Conservation (phyloP, 2,113 vertebrate species). For the Bujurquina vittata region DNA sequence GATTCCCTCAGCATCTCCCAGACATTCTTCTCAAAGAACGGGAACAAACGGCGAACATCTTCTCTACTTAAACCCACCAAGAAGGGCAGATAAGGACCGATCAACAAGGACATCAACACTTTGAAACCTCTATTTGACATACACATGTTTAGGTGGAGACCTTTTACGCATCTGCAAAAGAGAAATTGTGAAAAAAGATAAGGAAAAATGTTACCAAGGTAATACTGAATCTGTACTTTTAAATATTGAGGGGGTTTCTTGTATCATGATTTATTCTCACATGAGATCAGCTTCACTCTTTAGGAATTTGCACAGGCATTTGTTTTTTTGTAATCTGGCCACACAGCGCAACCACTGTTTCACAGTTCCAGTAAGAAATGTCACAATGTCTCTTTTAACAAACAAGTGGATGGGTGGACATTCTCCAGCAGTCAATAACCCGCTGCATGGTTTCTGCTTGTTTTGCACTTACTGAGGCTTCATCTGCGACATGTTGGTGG, state of each 20-base stretch:
- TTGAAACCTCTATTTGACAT: not conserved
- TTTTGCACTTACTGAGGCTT: slow-evolving; percentile 83
- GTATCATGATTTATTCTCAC: not conserved
- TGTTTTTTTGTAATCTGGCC: not conserved
- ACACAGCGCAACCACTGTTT: slow-evolving; percentile 32
- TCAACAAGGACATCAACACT: slow-evolving; percentile 69
- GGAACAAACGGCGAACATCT: slow-evolving; percentile 81
- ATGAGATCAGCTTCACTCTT: not conserved
- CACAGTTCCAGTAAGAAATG: not conserved
- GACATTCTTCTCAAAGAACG: slow-evolving; percentile 84
- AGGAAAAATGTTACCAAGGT: not conserved
- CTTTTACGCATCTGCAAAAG: slow-evolving; percentile 82
- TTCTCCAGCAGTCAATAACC: slow-evolving; percentile 1
- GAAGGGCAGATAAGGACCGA: slow-evolving; percentile 87
- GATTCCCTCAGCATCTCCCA: slow-evolving; percentile 77
- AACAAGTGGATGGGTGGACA: not conserved
- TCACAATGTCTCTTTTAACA: slow-evolving; percentile 28
- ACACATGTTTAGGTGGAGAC: slow-evolving; percentile 85
- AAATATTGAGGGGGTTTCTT: not conserved
- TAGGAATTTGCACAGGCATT: slow-evolving; percentile 27
- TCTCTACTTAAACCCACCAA: slow-evolving; percentile 85
- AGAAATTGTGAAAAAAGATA: not conserved
- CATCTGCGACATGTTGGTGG: slow-evolving; percentile 88
- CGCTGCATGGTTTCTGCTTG: not conserved
- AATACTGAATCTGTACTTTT: not conserved